phyloP scores from a whole-genome alignment of 92 coral and sea anemone genomes.

The Meandrina meandrites region DNA sequence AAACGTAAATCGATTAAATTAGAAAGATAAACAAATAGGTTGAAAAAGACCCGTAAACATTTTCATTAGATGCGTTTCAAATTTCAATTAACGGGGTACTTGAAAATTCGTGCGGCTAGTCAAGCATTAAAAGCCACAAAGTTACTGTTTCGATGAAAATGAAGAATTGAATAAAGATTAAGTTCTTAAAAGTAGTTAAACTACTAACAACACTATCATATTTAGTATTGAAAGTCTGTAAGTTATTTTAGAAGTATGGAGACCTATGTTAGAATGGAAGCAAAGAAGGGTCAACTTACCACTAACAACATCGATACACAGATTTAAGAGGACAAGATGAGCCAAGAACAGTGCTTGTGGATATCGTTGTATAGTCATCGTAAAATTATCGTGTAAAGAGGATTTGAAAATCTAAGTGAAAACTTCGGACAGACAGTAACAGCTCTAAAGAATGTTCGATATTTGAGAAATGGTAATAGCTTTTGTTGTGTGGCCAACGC shows the following conservation, averaged over 20 bases:
- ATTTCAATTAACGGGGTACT: background rate
- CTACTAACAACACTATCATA: background rate
- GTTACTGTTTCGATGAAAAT: background rate
- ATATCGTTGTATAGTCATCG: background rate
- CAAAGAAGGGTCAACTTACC: slow-evolving; percentile 13
- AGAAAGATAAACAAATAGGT: background rate
- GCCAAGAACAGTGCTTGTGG: background rate
- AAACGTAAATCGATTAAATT: background rate
- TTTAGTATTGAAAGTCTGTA: background rate
- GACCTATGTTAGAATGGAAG: background rate
- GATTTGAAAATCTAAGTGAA: background rate
- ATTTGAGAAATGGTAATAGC: slow-evolving; percentile 14
- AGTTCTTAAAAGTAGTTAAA: background rate
- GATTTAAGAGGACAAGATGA: background rate
- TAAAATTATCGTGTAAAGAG: background rate
- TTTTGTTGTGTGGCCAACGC: slow-evolving; percentile 2
- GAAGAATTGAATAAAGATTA: background rate
- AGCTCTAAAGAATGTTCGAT: slow-evolving; percentile 15
- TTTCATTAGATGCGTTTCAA: background rate
- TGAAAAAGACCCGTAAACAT: background rate
- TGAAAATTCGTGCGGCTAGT: background rate
- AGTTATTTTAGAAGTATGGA: background rate
- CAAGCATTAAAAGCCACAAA: background rate
- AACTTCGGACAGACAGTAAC: background rate
- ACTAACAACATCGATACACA: background rate